These are phyloP conservation scores for Octopus sinensis DNA, from an alignment of 1,140 invertebrate species.

Conservation along the genomic window DNA sequence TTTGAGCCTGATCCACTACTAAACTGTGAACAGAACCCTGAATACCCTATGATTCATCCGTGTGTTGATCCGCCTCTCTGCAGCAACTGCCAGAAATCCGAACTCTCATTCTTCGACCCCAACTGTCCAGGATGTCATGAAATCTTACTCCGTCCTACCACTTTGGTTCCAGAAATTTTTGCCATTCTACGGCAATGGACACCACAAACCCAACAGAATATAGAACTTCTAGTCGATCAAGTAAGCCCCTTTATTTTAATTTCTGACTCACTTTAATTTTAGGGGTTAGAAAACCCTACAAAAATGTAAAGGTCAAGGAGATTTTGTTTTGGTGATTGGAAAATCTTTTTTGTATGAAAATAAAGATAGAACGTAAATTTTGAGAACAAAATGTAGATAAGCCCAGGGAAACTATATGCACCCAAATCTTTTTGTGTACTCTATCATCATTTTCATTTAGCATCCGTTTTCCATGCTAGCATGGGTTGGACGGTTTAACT, in stretches of 20 bases:
- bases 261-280: too few species aligned
- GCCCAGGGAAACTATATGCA: too few species aligned
- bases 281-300: too few species aligned
- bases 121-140: constrained; percentile 58
- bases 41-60: constrained; percentile 56
- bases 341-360: too few species aligned
- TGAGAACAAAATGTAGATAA: too few species aligned
- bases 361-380: too few species aligned
- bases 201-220: constrained; percentile 61
- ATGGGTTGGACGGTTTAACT: too few species aligned
- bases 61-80: constrained; percentile 61
- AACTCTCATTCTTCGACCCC: constrained; percentile 61
- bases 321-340: too few species aligned
- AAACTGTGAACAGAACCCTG: constrained; percentile 18
- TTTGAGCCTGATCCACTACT: neutral
- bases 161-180: constrained; percentile 60
- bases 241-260: constrained; percentile 33
- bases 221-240: constrained; percentile 59
- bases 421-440: too few species aligned
- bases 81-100: constrained; percentile 55
- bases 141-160: constrained; percentile 53
- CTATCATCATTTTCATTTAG: too few species aligned
- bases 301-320: too few species aligned
- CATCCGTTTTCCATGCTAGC: too few species aligned
- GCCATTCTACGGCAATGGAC: constrained; percentile 64